Evolutionary conservation across 2,888 invertebrate species (phyloP).

Genomic region (Therioaphis trifolii): DNA sequence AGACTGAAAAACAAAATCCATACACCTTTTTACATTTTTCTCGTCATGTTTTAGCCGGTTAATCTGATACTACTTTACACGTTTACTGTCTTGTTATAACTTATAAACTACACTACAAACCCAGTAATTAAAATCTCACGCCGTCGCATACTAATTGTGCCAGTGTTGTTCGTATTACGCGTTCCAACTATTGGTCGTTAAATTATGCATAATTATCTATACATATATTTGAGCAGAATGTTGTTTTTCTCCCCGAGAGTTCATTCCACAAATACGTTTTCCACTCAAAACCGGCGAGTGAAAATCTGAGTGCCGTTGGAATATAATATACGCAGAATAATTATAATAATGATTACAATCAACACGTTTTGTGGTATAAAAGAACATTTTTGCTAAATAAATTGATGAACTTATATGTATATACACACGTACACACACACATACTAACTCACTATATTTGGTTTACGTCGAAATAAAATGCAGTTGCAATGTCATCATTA

Average conservation of each 20-base stretch:
- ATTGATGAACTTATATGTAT: no score
- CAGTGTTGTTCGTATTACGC: slow-evolving; percentile 7
- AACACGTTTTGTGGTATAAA: not conserved
- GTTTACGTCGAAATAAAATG: no score
- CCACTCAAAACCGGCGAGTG: not conserved
- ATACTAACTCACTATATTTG: no score
- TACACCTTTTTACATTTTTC: no score
- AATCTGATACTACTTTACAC: not conserved
- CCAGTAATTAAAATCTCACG: slow-evolving; percentile 45
- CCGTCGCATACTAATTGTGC: slow-evolving; percentile 24
- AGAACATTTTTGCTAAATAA: no score
- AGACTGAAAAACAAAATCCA: no score
- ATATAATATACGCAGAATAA: not conserved
- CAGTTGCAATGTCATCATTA: no score
- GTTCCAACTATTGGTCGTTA: slow-evolving; percentile 6
- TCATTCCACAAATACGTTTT: not conserved
- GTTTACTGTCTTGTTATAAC: slow-evolving; percentile 26
- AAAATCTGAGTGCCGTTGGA: not conserved
- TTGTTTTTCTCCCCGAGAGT: not conserved
- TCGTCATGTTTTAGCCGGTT: not conserved
- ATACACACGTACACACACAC: no score
- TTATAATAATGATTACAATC: not conserved
- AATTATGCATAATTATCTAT: not conserved
- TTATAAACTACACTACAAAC: slow-evolving; percentile 1
- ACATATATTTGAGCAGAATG: not conserved